Evolutionary conservation across 2,113 vertebrate species (phyloP).

Genomic region (Hemibagrus wyckioides): DNA sequence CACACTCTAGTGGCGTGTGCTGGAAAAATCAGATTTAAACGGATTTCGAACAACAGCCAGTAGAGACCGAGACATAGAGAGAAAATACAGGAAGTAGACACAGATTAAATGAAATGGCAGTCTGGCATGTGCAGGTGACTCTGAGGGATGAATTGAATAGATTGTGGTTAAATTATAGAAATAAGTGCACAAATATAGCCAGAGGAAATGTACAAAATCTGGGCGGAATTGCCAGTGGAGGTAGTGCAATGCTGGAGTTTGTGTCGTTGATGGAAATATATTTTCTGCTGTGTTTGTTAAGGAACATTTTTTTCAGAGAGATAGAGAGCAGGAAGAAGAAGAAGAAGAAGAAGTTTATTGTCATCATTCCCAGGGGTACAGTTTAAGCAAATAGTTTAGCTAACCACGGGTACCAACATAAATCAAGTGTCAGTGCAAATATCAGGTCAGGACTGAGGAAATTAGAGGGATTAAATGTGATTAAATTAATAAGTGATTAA

Average conservation of each 20-base stretch:
- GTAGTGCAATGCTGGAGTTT: neutral
- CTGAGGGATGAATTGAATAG: neutral
- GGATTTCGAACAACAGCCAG: neutral
- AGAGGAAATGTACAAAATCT: neutral
- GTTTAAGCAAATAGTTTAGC: neutral
- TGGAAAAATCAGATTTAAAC: conserved; percentile 6
- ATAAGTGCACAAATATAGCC: neutral
- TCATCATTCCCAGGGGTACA: neutral
- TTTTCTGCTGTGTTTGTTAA: neutral
- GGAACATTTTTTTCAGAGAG: neutral
- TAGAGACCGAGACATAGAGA: neutral
- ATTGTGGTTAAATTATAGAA: neutral
- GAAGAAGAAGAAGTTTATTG: neutral
- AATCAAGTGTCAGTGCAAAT: neutral
- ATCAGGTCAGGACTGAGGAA: neutral
- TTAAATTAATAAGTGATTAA: too few species aligned
- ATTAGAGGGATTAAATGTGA: neutral
- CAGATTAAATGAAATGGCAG: conserved; percentile 15
- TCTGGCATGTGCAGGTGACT: neutral
- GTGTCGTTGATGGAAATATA: neutral
- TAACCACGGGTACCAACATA: neutral
- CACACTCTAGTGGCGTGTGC: neutral
- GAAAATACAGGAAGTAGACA: conserved; percentile 11
- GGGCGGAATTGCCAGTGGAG: neutral
- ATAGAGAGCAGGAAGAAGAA: neutral